Evolutionary conservation across 2,888 invertebrate species (phyloP).

Genomic region (Biston stratarius): DNA sequence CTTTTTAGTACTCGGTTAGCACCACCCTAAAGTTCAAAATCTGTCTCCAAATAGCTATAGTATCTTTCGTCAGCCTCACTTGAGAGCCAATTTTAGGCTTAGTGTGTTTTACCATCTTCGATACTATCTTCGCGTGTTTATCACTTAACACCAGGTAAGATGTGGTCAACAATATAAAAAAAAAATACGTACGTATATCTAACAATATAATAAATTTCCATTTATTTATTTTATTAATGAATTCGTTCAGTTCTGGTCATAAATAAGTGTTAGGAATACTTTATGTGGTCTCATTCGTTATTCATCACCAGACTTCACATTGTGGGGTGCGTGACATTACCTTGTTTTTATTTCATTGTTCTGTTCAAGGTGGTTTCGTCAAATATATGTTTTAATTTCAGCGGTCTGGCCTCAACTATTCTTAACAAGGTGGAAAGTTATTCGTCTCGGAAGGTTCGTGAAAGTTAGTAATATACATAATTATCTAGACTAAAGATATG

Average conservation of each 20-base stretch:
- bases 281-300: conserved; percentile 39
- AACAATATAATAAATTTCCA: neutral
- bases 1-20: no score
- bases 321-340: conserved; percentile 24
- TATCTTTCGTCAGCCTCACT: no score
- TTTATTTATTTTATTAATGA: conserved; percentile 10
- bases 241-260: conserved; percentile 12
- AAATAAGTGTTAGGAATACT: conserved; percentile 26
- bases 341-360: conserved; percentile 34
- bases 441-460: neutral
- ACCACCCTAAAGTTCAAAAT: no score
- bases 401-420: conserved; percentile 6
- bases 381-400: conserved; percentile 18
- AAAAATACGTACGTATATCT: neutral
- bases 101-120: no score
- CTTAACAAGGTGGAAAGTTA: neutral
- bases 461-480: neutral
- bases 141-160: no score
- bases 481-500: neutral
- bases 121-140: no score
- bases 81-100: no score
- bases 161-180: no score
- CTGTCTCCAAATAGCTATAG: no score
- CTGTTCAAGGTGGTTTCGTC: conserved; percentile 16
- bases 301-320: conserved; percentile 30